Evolutionary conservation across 2,888 invertebrate genomes (phyloP).

Genomic region (Adelphocoris suturalis): DNA sequence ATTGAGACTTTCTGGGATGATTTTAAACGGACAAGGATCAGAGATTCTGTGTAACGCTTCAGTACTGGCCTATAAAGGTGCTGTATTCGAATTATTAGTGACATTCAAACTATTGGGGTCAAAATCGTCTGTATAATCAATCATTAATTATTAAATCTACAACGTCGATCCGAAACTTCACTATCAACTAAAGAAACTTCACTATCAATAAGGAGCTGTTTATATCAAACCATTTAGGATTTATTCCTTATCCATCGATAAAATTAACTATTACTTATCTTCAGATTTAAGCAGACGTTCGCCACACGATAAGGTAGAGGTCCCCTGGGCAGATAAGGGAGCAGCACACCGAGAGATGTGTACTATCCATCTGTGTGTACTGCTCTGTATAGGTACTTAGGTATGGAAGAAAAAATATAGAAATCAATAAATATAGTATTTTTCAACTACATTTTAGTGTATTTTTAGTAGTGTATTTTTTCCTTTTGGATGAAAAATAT

Average conservation of each 20-base stretch:
- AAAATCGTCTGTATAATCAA: not conserved
- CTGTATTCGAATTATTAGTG: not conserved
- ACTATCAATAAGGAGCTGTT: not conserved
- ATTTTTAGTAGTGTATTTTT: no score
- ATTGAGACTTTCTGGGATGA: conserved; percentile 30
- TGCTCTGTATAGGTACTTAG: no score
- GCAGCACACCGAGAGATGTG: conserved; percentile 3
- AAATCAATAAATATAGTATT: no score
- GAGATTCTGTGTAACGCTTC: conserved; percentile 2
- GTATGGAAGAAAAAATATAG: no score
- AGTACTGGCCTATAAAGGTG: not conserved
- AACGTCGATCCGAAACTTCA: conserved; percentile 9
- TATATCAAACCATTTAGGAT: not conserved
- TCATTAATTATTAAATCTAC: no score
- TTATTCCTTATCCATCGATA: not conserved
- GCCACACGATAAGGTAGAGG: not conserved
- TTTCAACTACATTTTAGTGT: no score
- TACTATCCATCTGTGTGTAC: no score
- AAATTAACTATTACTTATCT: conserved; percentile 4
- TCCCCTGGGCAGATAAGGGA: not conserved
- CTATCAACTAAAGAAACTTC: no score
- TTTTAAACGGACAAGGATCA: conserved; percentile 8
- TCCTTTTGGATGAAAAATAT: no score
- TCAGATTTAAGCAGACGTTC: not conserved
- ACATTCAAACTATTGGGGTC: not conserved